Conservation (phyloP, 2,113 vertebrate species). For the Barbus barbus region DNA sequence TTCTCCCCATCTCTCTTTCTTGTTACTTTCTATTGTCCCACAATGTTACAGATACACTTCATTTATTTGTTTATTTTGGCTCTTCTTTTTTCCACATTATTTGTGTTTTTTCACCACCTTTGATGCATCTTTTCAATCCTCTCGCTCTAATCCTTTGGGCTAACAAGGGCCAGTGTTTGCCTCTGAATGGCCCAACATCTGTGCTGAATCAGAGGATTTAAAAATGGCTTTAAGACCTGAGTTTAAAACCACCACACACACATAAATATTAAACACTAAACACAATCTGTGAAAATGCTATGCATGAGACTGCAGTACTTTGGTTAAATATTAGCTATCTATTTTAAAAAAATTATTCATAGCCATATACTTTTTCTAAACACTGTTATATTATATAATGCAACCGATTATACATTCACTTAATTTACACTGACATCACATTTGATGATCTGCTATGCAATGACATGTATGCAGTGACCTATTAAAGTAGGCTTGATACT, state of each 20-base stretch:
- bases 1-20: constrained; percentile 64
- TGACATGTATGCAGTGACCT: neutral
- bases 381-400: neutral
- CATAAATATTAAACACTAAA: constrained; percentile 66
- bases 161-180: constrained; percentile 70
- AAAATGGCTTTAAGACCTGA: constrained; percentile 69
- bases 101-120: constrained; percentile 64
- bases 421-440: neutral
- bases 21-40: constrained; percentile 57
- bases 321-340: constrained; percentile 38
- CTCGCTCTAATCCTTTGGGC: constrained; percentile 73
- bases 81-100: constrained; percentile 47
- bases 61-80: constrained; percentile 69
- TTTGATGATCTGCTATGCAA: neutral
- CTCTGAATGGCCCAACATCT: constrained; percentile 74
- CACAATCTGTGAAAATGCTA: constrained; percentile 55
- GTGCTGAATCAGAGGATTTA: constrained; percentile 70
- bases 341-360: constrained; percentile 8
- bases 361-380: constrained; percentile 8
- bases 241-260: constrained; percentile 54
- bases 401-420: neutral
- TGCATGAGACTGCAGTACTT: constrained; percentile 13
- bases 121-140: constrained; percentile 69
- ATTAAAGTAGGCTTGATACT: neutral
- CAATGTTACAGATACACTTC: constrained; percentile 58